Base-by-base conservation (phyloP, 1,140 invertebrate genomes). In the Ceratina japonica region DNA sequence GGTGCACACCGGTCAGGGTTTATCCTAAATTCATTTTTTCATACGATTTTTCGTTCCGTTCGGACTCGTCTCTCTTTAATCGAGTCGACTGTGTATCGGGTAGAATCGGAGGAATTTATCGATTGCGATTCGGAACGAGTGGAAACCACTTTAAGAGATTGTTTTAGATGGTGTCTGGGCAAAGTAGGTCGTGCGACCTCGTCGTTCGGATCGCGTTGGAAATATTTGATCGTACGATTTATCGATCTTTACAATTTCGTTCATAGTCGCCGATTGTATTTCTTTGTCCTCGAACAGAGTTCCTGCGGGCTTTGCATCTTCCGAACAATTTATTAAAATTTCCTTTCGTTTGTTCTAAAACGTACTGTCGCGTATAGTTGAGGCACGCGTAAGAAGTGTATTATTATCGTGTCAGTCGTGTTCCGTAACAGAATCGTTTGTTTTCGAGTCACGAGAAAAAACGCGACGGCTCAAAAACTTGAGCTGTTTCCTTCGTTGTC, bases 1-100 rank as follows among this genome's bases (percentile, higher is more conserved):
- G 78, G 93, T 95, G 81, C 94, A 95, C 84, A 92, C 94, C 90
- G 92, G 93, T 93, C 92, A 93, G 91, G 92, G 89, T 80, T 58
- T 44, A 73, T n/a, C 44, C 63, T 66, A 72, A 70, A 70, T 74
- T n/a, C 16, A 51, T 65, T 74, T 72, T 27, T 73, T 84, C 75
- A 16, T 62, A 69, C 37, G 31, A 69, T 51, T 59, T 22, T 56
- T 16, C 20, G 12, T 56, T 70, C 24, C 16, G 66, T 58, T 70
- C 24, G 12, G 31, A 20, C 51, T 54, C 15, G 62, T 58, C 37
- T 59, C 72, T 58, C 62, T 63, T 75, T 10, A n/a, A 2, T 51
- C 8, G 44, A n/a, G 10, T 56, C 22, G 3, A 72, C 3, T 24
- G 15, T n/a, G n/a, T 31, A 44, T 44, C 12, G 22, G 1, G 18